Base-by-base conservation (phyloP, 2,113 vertebrate genomes). In the Stigmatopora nigra region DNA sequence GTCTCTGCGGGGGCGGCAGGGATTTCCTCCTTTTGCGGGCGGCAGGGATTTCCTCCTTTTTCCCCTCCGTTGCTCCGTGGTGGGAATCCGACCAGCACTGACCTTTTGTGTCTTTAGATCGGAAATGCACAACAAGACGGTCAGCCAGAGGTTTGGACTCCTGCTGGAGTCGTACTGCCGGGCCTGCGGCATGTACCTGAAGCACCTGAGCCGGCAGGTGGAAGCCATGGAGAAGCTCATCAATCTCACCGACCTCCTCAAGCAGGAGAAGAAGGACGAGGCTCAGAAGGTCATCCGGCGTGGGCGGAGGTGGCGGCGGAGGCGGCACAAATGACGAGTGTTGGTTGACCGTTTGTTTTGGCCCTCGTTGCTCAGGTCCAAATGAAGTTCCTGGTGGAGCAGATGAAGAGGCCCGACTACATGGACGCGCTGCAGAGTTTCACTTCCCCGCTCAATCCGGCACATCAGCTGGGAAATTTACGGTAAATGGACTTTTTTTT, bases 171-270 rank as follows among this genome's bases (percentile, higher is more conserved):
- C 97, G 12, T 99, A 98, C 82, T 99, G 96, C 72, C 91, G 96
- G 71, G 95, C 96, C 0, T 99, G 97, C 77, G 97, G 97, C 61
- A 97, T 99, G 97, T 99, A 98, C 82, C 90, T 99, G 76, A 99
- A 99, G 78, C 97, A 99, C 77, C 90, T 99, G 81, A 95, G 96
- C 84, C 89, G 95, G 72, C 97, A 99, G 84, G 97, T 99, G 78
- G 97, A 99, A 71, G 97, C 97, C 71, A 99, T 99, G 97, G 97
- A 99, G 88, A 99, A 99, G 69, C 85, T 99, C 80, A 99, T 98
- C 84, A 99, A 99, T 87, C 92, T 99, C 84, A 99, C 97, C n/a
- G 97, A 99, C 86, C 97, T 99, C 72, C 96, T 99, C 79, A 99
- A 99, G 84, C 95, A 98, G 87, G 97, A 99, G 79, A 99, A 99